Evolutionary conservation across 2,888 invertebrate species (phyloP), one percentile per base, ranked within the genome.

Genomic region (Pristionchus entomophagus): DNA sequence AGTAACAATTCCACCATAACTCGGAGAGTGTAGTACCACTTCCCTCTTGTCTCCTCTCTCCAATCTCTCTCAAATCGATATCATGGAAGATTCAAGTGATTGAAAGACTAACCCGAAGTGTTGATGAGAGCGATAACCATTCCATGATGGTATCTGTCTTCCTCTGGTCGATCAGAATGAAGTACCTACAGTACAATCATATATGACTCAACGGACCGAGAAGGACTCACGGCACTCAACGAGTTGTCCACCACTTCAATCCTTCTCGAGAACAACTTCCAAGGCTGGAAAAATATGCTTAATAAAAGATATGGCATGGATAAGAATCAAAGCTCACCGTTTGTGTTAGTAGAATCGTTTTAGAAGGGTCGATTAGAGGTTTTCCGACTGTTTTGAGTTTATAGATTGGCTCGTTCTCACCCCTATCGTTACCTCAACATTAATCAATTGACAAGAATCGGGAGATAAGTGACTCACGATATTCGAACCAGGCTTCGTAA

Each of bases 401-500:
- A 38, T 38, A 69, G 19, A 69, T 69, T 3, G 38, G 69, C 22
- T 69, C 69, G n/a, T 0, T 14, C 10, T 41, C 69, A 38, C 41
- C 32, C 19, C 17, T 8, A 22, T 32, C 62, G 26, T 32, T 62
- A 32, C 62, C 62, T 62, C 17, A 10, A 62, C 14, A 62, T 29
- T 14, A 32, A 32, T 10, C 12, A 32, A 12, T 38, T 38, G 5
- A 38, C 2, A 69, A 29, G 19, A 65, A 38, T 69, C 38, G 35
- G 12, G 26, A 65, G 32, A 45, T 10, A 45, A 45, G 6, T 45
- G 14, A 2, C 69, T 69, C 19, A 69, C 69, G 35, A n/a, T 69
- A 69, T 41, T 69, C 38, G 1, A 69, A 22, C 69, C 69, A 69
- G 14, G 69, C 69, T n/a, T 69, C 69, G 69, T 69, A 69, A 17